Conservation (phyloP, 2,113 vertebrate genomes). For the Psettodes erumei region DNA sequence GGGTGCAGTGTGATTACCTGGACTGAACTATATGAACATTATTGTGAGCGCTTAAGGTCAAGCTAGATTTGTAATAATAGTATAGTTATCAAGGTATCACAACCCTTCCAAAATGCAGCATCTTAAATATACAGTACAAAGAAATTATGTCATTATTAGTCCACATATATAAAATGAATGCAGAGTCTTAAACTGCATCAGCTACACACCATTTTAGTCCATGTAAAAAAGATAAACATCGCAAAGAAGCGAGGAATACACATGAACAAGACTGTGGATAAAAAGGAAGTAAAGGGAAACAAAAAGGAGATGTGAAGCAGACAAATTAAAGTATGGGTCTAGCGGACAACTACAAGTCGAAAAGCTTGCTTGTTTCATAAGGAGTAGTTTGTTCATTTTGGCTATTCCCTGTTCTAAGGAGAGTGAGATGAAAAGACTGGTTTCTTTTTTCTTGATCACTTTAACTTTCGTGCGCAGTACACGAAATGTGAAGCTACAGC, state of each 20-base stretch:
- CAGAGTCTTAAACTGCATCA: slow-evolving; percentile 18
- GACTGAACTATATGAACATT: not conserved
- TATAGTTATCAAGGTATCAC: not conserved
- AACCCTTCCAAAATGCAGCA: not conserved
- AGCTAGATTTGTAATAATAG: not conserved
- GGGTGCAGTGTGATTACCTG: not conserved
- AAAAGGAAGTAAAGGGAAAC: slow-evolving; percentile 50
- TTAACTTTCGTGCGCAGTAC: too few species aligned
- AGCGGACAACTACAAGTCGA: slow-evolving; percentile 9
- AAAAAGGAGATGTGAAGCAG: slow-evolving; percentile 53
- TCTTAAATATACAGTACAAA: too few species aligned
- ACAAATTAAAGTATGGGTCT: slow-evolving; percentile 50
- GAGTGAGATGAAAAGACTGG: not conserved
- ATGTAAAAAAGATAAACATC: slow-evolving; percentile 10
- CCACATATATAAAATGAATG: slow-evolving; percentile 21
- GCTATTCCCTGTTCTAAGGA: not conserved
- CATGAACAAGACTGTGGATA: slow-evolving; percentile 52
- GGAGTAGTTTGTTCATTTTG: not conserved
- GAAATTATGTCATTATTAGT: not conserved
- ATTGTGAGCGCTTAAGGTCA: not conserved
- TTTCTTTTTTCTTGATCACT: too few species aligned
- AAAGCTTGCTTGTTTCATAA: not conserved
- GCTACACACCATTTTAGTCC: slow-evolving; percentile 8
- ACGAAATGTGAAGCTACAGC: too few species aligned
- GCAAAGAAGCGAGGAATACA: slow-evolving; percentile 41